These are phyloP conservation scores for Ophioderma brevispina DNA, from an alignment of 35 echinoderm and acorn worm species.

Conservation along the genomic window DNA sequence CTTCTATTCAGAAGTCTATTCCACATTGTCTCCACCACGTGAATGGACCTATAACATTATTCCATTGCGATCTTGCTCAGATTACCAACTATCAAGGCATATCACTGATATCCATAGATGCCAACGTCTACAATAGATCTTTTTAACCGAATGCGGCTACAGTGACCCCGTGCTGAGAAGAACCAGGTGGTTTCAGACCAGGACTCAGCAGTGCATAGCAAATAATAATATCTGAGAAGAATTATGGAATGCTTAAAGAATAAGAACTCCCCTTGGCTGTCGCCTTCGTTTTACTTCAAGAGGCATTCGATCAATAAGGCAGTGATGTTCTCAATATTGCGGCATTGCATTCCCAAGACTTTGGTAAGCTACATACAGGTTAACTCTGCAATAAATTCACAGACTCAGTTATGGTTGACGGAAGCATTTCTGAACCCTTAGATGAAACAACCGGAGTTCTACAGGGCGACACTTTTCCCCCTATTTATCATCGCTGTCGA, in stretches of 20 bases:
- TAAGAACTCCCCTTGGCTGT: constrained; percentile 18
- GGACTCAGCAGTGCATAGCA: constrained; percentile 24
- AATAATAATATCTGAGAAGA: constrained; percentile 8
- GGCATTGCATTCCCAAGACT: constrained; percentile 7
- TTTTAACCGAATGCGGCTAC: background rate
- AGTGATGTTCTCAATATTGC: constrained; percentile 13
- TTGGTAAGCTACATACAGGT: constrained; percentile 9
- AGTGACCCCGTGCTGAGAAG: constrained; percentile 6
- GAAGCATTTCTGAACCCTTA: background rate
- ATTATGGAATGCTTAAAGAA: constrained; percentile 28
- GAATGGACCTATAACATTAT: constrained; percentile 32
- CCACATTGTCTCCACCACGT: constrained; percentile 39
- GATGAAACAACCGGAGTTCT: background rate
- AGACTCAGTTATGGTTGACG: background rate
- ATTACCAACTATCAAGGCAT: constrained; percentile 40
- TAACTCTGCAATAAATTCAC: no score
- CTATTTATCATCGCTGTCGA: no score
- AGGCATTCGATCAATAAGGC: constrained; percentile 31
- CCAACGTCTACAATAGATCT: background rate
- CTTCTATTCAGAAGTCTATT: constrained; percentile 31
- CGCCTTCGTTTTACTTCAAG: constrained; percentile 8
- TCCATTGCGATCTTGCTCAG: constrained; percentile 19
- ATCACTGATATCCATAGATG: background rate
- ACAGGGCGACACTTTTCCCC: no score
- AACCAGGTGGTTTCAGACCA: constrained; percentile 25